Conservation (phyloP, 2,113 vertebrate genomes). For the Mohoua ochrocephala region DNA sequence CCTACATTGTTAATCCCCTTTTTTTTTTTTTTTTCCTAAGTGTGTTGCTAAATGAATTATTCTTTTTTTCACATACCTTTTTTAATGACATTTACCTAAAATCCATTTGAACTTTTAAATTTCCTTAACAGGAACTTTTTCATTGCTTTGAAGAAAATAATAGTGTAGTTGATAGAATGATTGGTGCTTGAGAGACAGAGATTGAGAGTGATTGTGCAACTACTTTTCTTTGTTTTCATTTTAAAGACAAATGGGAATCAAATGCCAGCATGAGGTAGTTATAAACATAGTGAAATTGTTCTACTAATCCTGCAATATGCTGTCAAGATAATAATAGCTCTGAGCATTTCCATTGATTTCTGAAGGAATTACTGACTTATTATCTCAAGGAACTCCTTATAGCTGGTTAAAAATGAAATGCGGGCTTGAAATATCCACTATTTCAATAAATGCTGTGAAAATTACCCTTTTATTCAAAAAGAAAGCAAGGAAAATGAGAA, state of each 20-base stretch:
- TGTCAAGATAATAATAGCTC: constrained; percentile 33
- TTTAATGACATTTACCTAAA: neutral
- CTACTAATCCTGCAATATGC: constrained; percentile 27
- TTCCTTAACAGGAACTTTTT: neutral
- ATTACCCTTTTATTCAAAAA: neutral
- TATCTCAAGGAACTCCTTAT: neutral
- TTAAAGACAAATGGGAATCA: constrained; percentile 45
- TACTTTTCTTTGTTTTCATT: constrained; percentile 34
- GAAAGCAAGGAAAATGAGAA: neutral
- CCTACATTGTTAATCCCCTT: neutral
- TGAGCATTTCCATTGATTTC: constrained; percentile 36
- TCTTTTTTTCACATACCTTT: neutral
- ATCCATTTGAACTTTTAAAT: neutral
- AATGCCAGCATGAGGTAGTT: neutral
- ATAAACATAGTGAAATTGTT: constrained; percentile 22
- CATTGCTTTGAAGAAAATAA: neutral
- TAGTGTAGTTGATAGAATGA: neutral
- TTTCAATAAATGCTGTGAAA: constrained; percentile 24
- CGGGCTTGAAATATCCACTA: neutral
- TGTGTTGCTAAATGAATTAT: neutral
- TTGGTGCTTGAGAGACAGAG: neutral
- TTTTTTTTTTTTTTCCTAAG: neutral
- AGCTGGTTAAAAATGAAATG: constrained; percentile 16
- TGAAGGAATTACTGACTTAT: constrained; percentile 39
- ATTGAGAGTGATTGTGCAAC: neutral